Base-by-base conservation (phyloP, 2,888 invertebrate species). In the Lasioglossum pauxillum region DNA sequence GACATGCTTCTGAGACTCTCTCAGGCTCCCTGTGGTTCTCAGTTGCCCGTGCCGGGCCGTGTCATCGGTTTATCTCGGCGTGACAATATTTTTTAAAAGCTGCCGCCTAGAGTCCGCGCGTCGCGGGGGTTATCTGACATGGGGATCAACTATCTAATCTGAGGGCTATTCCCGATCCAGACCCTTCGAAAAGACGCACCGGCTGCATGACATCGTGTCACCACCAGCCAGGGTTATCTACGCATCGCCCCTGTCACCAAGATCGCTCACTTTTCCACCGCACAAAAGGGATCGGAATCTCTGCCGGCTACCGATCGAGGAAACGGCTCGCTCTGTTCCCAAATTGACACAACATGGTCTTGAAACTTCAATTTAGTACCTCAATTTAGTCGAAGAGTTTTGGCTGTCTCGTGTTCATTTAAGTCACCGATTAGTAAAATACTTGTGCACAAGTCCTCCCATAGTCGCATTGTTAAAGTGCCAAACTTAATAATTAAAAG, bases 141-240 rank as follows among this genome's bases (percentile, higher is more conserved):
- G 75, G 85, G 85, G 80, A 91, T 91, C 91, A 79, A 79, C 75
- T 91, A 91, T 91, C 91, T 91, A 91, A 91, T 91, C 91, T 91
- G 78, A 80, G 82, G 67, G 75, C 82, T 80, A 74, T 88, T 80
- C 84, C 82, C 78, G 31, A 35, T 69, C 74, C 81, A 57, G 80
- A 67, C 76, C 80, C 84, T 83, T 71, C 81, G 75, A 78, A 82
- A 84, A 84, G 89, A 90, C 86, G 84, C 85, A 90, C 91, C 91
- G 88, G 90, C 88, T 90, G 90, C 83, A 67, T 82, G 90, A 91
- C 91, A 90, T 83, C 87, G 81, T 87, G 90, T 91, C 90, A 90
- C 84, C 84, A 81, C 84, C 76, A 75, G 72, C 78, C 57, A 38
- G 83, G 89, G 85, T 91, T 91, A 90, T 91, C 91, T 78, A 14